Conservation (phyloP, 2,113 vertebrate species). For the Cygnus buccinator region DNA sequence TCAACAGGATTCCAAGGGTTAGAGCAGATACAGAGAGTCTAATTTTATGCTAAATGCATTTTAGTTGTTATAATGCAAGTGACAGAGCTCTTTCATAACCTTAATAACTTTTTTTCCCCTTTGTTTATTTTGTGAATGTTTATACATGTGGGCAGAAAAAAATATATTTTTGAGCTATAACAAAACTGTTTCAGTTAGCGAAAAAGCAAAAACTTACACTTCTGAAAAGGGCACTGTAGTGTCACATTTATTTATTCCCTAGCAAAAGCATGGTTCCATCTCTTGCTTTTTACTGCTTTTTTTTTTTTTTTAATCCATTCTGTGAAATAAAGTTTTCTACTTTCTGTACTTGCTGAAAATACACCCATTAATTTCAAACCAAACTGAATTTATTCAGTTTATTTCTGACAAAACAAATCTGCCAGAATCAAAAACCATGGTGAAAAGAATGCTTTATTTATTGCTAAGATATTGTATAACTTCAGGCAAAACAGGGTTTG, state of each 20-base stretch:
- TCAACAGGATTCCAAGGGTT: not conserved
- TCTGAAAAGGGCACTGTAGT: constrained; percentile 18
- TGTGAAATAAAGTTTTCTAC: not conserved
- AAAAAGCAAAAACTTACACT: constrained; percentile 1
- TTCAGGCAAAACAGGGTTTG: not conserved
- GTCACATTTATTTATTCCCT: constrained; percentile 29
- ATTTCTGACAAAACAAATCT: not conserved
- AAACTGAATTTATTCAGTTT: not conserved
- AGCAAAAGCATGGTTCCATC: not conserved
- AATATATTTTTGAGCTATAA: not conserved
- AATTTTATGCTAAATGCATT: not conserved
- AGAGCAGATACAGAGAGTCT: not conserved
- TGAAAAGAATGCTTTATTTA: not conserved
- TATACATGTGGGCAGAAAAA: not conserved
- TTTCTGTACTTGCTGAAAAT: not conserved
- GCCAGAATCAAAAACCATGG: not conserved
- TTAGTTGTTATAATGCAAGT: not conserved
- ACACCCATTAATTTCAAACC: not conserved
- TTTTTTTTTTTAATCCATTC: not conserved
- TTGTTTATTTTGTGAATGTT: constrained; percentile 15
- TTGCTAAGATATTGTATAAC: not conserved
- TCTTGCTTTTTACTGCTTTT: not conserved
- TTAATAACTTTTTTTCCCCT: not conserved
- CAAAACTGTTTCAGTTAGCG: not conserved
- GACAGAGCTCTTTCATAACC: constrained; percentile 10